phyloP scores from a whole-genome alignment of 2,113 vertebrate genomes.

The Onychostoma macrolepis region DNA sequence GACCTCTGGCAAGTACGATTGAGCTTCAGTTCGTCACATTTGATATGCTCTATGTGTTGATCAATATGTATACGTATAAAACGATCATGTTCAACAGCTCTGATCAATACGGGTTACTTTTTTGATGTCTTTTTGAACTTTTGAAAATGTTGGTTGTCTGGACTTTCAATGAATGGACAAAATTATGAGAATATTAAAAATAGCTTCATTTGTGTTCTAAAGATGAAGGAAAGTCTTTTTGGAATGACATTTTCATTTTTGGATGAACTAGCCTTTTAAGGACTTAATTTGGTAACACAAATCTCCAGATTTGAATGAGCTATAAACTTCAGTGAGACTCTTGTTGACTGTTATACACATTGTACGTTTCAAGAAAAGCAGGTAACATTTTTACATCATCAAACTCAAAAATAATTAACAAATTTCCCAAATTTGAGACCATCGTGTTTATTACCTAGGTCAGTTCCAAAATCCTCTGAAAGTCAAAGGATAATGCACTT shows the following conservation, averaged over 20 bases:
- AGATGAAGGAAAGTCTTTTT: background rate
- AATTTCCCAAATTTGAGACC: too few relatives aligned
- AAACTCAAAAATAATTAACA: too few relatives aligned
- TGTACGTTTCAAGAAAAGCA: background rate
- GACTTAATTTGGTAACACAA: background rate
- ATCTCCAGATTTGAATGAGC: background rate
- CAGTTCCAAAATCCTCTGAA: too few relatives aligned
- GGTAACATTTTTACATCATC: too few relatives aligned
- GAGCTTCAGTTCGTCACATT: background rate
- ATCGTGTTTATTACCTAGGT: too few relatives aligned
- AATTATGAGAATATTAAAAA: background rate
- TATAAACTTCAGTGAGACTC: background rate
- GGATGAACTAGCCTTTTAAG: background rate
- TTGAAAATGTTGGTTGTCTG: background rate
- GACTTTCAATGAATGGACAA: background rate
- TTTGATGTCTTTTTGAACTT: background rate
- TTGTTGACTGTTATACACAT: background rate
- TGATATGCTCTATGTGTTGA: background rate
- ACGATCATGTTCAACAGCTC: background rate
- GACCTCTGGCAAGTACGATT: too few relatives aligned
- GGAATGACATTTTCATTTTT: background rate
- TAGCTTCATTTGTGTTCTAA: background rate
- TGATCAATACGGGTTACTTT: background rate
- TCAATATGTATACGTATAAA: background rate
- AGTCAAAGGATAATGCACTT: too few relatives aligned